phyloP scores from a whole-genome alignment of 30 jellyfish, hydroid and myxozoan species.

The Turritopsis dohrnii region DNA sequence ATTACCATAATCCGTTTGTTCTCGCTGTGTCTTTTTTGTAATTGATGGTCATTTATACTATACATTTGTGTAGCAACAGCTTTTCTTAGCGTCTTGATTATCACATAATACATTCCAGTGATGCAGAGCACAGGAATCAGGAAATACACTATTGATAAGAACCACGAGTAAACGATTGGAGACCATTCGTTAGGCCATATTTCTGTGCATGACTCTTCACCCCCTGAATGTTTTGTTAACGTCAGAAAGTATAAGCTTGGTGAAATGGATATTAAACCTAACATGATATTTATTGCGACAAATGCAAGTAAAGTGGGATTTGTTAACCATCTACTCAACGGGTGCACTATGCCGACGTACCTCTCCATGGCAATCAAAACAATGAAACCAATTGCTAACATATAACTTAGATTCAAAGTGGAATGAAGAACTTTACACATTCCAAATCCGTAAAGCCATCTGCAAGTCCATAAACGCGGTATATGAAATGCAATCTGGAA shows the following conservation, averaged over 20 bases:
- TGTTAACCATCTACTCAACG: neutral
- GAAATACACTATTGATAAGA: neutral
- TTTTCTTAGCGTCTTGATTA: neutral
- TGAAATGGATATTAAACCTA: neutral
- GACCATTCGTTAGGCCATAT: neutral
- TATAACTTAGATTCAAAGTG: conserved; percentile 6
- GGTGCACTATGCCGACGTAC: neutral
- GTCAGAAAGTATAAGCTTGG: neutral
- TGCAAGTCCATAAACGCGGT: conserved; percentile 17
- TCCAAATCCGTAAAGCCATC: neutral
- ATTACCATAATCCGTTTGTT: conserved; percentile 16
- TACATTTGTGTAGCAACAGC: neutral
- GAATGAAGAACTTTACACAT: neutral
- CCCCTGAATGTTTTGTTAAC: neutral
- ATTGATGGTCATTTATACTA: neutral
- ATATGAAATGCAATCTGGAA: neutral
- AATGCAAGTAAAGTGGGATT: neutral
- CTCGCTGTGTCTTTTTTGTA: neutral
- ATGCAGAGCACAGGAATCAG: neutral
- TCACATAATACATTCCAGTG: neutral
- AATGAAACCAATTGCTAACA: neutral
- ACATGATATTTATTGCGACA: neutral
- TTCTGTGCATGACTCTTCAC: neutral
- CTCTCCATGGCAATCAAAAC: conserved; percentile 4
- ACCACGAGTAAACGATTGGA: neutral